Evolutionary conservation across 1,140 invertebrate species (phyloP).

Genomic region (Cyclina sinensis): DNA sequence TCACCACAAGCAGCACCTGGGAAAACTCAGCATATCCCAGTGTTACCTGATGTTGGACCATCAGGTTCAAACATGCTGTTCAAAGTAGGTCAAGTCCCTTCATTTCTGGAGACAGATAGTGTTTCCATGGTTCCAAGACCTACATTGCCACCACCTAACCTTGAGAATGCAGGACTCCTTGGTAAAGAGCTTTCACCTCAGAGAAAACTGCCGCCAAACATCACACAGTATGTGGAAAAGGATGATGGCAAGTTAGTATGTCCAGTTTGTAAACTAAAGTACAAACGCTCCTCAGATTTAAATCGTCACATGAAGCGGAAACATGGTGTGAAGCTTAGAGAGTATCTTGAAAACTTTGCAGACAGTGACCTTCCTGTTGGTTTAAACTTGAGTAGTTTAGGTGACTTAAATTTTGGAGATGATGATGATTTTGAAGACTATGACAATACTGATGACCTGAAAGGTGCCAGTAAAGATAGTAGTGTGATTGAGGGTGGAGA

Average conservation of each 20-base stretch:
- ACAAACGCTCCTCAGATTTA: constrained; percentile 84
- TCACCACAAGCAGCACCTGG: not conserved
- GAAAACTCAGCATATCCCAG: not conserved
- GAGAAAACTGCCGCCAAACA: constrained; percentile 50
- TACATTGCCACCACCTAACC: constrained; percentile 1
- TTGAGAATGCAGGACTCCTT: constrained; percentile 18
- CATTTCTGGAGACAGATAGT: constrained; percentile 47
- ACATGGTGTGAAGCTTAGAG: constrained; percentile 82
- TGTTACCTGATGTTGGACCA: not conserved
- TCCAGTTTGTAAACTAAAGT: constrained; percentile 86
- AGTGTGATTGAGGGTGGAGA: not conserved
- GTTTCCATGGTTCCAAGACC: constrained; percentile 61
- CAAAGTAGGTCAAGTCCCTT: not conserved
- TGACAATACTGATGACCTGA: constrained; percentile 30
- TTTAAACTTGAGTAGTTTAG: not conserved
- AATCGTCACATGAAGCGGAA: constrained; percentile 86
- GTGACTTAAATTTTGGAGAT: constrained; percentile 58
- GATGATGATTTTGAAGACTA: constrained; percentile 63
- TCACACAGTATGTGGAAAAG: constrained; percentile 60
- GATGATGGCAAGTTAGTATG: constrained; percentile 88
- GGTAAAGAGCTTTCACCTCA: constrained; percentile 27
- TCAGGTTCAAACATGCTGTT: not conserved
- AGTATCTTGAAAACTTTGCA: constrained; percentile 72
- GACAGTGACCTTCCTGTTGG: not conserved
- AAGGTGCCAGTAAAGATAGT: constrained; percentile 28